Evolutionary conservation across 2,797 vertebrate genomes (phyloP).

Genomic region (Hoplostethus atlanticus): DNA sequence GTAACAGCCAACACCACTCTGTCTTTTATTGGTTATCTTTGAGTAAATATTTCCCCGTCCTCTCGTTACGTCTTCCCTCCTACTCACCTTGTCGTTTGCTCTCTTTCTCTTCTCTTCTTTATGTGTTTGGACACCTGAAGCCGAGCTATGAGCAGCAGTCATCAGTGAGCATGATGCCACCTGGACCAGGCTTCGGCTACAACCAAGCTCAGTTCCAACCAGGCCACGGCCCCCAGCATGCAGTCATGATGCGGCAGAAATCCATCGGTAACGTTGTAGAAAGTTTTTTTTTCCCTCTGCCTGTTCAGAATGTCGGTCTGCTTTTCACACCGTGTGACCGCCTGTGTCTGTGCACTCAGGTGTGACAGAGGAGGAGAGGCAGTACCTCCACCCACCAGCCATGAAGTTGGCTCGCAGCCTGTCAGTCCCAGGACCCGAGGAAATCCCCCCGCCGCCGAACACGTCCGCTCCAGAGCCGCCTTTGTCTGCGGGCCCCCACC

Average conservation of each 20-base stretch:
- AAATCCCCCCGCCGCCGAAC: conserved; percentile 93
- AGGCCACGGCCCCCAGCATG: conserved; percentile 87
- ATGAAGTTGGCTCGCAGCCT: conserved; percentile 94
- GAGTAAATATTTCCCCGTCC: conserved; percentile 33
- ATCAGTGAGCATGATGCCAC: conserved; percentile 79
- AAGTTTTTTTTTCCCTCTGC: not conserved
- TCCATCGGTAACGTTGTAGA: conserved; percentile 88
- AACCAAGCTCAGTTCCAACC: conserved; percentile 92
- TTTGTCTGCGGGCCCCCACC: conserved; percentile 86
- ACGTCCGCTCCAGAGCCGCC: conserved; percentile 93
- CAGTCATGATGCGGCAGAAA: conserved; percentile 93
- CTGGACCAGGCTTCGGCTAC: conserved; percentile 86
- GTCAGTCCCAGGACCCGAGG: conserved; percentile 93
- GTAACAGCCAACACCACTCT: conserved; percentile 27
- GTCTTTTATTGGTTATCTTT: conserved; percentile 16
- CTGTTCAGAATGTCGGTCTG: not conserved
- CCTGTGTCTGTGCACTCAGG: conserved; percentile 76
- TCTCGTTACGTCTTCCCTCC: conserved; percentile 6
- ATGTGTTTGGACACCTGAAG: conserved; percentile 71
- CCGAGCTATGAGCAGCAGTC: conserved; percentile 89
- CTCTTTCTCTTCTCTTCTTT: conserved; percentile 27
- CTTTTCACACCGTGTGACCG: conserved; percentile 28
- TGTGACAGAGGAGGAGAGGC: conserved; percentile 91
- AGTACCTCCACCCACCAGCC: conserved; percentile 89
- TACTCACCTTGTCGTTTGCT: conserved; percentile 3